Conservation (phyloP, 2,888 invertebrate species). For the Apantesis nais region DNA sequence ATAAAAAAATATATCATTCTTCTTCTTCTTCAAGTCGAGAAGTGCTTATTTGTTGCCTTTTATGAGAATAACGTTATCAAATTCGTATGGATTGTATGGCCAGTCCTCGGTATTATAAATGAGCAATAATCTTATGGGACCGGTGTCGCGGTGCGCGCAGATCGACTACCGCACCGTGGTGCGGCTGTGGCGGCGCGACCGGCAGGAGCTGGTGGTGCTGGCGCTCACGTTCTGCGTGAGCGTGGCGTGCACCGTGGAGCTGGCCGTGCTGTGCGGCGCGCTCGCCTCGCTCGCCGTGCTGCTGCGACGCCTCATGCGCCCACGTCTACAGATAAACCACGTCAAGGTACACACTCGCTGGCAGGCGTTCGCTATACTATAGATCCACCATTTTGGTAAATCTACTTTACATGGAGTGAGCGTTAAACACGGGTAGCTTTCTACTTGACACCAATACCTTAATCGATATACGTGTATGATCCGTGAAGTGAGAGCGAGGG, state of each 20-base stretch:
- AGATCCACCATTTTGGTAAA: too few species aligned
- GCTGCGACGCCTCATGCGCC: constrained; percentile 89
- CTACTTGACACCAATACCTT: too few species aligned
- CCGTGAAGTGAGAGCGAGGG: background rate
- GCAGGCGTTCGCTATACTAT: too few species aligned
- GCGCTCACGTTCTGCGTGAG: constrained; percentile 87
- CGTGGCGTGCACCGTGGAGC: constrained; percentile 90
- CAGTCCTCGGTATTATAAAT: background rate
- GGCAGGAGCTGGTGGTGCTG: constrained; percentile 88
- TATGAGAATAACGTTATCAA: background rate
- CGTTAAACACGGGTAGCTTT: too few species aligned
- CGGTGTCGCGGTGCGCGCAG: constrained; percentile 56
- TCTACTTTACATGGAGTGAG: too few species aligned
- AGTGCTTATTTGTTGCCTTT: background rate
- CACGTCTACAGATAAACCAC: constrained; percentile 68
- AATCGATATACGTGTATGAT: too few species aligned
- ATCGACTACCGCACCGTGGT: constrained; percentile 81
- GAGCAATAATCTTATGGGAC: background rate
- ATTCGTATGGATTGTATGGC: background rate
- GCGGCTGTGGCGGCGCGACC: constrained; percentile 85
- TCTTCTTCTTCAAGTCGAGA: too few species aligned
- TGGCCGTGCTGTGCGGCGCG: constrained; percentile 91
- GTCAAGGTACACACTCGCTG: constrained; percentile 66
- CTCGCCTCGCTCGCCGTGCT: constrained; percentile 87
- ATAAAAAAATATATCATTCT: too few species aligned